These are phyloP conservation scores for Darevskia mixta DNA, from an alignment of 2,797 vertebrate species.

Conservation along the genomic window DNA sequence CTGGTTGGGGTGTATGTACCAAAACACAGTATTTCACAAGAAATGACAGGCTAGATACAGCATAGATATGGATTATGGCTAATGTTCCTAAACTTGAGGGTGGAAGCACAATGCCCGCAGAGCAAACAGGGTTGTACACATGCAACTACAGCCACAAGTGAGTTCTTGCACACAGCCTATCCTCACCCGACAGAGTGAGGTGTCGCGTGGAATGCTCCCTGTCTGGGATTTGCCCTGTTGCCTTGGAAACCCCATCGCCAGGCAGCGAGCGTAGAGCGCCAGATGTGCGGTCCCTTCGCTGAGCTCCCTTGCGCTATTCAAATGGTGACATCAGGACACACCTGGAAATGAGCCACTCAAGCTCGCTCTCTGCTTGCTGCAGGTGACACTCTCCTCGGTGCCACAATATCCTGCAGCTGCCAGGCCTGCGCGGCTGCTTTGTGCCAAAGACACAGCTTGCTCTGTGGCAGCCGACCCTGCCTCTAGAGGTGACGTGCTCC, in stretches of 20 bases:
- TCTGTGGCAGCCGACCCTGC: background rate
- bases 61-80: too few relatives aligned
- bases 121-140: too few relatives aligned
- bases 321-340: background rate
- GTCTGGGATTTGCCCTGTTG: constrained; percentile 4
- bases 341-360: background rate
- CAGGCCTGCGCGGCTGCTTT: rapidly evolving
- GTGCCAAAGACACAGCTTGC: background rate
- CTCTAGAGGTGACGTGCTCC: background rate
- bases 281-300: background rate
- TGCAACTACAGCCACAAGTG: background rate
- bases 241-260: constrained; percentile 4
- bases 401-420: background rate
- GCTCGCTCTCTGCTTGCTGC: background rate
- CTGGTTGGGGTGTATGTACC: too few relatives aligned
- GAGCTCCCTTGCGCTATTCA: background rate
- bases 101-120: too few relatives aligned
- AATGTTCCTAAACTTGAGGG: too few relatives aligned
- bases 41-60: too few relatives aligned
- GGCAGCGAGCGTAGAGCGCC: background rate
- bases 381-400: background rate
- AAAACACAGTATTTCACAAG: too few relatives aligned
- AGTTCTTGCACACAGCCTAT: background rate
- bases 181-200: background rate
- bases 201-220: background rate